Percentiles rank a stretch among this genome's conserved stretches.
These are phyloP conservation scores for Catamblyrhynchus diadema DNA, from an alignment of 2,797 vertebrate species.

Conservation along the genomic window DNA sequence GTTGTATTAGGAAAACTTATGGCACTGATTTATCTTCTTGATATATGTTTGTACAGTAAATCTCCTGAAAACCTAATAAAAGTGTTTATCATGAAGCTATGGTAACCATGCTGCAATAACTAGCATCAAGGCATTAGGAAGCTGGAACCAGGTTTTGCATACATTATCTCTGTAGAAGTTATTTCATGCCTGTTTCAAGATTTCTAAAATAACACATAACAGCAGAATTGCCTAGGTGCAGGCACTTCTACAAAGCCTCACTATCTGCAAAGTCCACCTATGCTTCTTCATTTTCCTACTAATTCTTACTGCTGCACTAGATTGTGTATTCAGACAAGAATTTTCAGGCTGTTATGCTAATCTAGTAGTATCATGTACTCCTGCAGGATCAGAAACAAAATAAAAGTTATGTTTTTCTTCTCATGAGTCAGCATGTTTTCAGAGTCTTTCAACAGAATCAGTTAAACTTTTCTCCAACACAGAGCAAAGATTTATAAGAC, in stretches of 20 bases:
- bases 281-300: background rate
- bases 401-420: background rate
- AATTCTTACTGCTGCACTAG: background rate
- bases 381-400: background rate
- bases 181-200: background rate
- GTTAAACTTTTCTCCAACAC: background rate
- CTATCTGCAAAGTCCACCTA: background rate
- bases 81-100: background rate
- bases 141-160: background rate
- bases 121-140: background rate
- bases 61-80: background rate
- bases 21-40: background rate
- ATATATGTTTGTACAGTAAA: background rate
- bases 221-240: background rate
- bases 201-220: background rate
- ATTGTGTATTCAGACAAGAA: background rate
- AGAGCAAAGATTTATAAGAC: background rate
- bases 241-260: background rate
- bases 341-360: background rate
- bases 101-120: background rate
- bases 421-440: background rate
- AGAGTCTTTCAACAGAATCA: background rate
- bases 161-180: background rate
- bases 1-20: background rate
- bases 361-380: background rate